These are phyloP conservation scores for Oasisia sp. DNA, from an alignment of 2,888 invertebrate species.

Conservation along the genomic window DNA sequence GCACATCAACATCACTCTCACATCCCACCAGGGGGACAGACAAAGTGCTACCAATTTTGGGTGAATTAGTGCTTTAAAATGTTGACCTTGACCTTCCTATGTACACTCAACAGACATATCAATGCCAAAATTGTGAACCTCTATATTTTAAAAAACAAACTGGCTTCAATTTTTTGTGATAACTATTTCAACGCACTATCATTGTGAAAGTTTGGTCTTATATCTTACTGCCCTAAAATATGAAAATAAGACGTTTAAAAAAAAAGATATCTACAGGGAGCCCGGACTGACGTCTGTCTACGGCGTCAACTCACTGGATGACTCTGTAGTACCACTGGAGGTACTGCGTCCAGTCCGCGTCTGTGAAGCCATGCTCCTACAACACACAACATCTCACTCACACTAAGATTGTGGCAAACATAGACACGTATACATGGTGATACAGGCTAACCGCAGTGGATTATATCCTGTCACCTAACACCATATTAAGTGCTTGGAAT, in stretches of 20 bases:
- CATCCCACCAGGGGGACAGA: background rate
- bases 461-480: too few species aligned
- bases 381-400: background rate
- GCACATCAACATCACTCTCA: background rate
- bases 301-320: conserved; percentile 68
- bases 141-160: too few species aligned
- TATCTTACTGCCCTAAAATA: background rate
- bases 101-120: too few species aligned
- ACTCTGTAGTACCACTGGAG: conserved; percentile 77
- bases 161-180: too few species aligned
- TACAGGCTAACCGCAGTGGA: background rate
- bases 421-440: background rate
- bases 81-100: too few species aligned
- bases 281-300: background rate
- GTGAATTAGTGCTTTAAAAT: too few species aligned
- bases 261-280: background rate
- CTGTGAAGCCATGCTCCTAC: conserved; percentile 66
- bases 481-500: background rate
- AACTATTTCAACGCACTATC: too few species aligned
- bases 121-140: too few species aligned
- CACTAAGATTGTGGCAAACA: background rate
- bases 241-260: background rate
- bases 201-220: background rate
- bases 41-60: background rate
- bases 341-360: conserved; percentile 91